Base-by-base conservation (phyloP, 1,140 invertebrate genomes). In the Nautilus pompilius region DNA sequence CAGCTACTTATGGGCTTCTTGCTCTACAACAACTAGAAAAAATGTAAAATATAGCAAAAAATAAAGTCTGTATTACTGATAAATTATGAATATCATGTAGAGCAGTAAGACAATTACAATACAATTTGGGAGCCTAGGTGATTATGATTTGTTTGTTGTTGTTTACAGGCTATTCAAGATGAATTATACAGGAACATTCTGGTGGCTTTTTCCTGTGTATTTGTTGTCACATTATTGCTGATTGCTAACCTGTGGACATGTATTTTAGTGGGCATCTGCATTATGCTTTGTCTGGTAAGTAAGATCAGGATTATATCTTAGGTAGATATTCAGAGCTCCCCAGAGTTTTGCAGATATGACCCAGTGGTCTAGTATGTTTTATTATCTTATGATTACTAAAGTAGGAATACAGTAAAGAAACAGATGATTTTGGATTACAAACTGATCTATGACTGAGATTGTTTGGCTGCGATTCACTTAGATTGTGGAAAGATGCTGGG, bases 181-280 rank as follows among this genome's bases (percentile, higher is more conserved):
- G 87, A 88, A 82, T 87, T 95, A 1, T 87, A 89, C 57, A 85
- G 91, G 62, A 95, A 95, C 82, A 84, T 94, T 55, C 85, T 88
- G 29, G 78, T 94, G 54, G 92, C 92, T 0, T 82, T 93, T 55
- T 65, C 90, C 6, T 92, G 91, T 74, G 92, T 95, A 3, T 90
- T 93, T 86, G 72, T 88, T 17, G 92, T 91, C 48, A 93, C 92
- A 13, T 77, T 89, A 0, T 72, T 93, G 2, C 82, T 95, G 20
- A 91, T 94, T 73, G 90, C 90, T n/a, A 90, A 93, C 78, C 69
- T 90, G 0, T 88, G 88, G 80, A 90, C 88, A 62, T 91, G 89
- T 83, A 85, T 89, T 64, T 90, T 90, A 87, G 92, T 91, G 71
- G 88, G 91, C 71, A 77, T 88, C 48, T 92, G 89, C 77, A 90